A percentile compares a stretch with the other conserved stretches of the same genome.
These are phyloP conservation scores for Spatula versicolor DNA, from an alignment of 2,797 vertebrate genomes.

Conservation along the genomic window DNA sequence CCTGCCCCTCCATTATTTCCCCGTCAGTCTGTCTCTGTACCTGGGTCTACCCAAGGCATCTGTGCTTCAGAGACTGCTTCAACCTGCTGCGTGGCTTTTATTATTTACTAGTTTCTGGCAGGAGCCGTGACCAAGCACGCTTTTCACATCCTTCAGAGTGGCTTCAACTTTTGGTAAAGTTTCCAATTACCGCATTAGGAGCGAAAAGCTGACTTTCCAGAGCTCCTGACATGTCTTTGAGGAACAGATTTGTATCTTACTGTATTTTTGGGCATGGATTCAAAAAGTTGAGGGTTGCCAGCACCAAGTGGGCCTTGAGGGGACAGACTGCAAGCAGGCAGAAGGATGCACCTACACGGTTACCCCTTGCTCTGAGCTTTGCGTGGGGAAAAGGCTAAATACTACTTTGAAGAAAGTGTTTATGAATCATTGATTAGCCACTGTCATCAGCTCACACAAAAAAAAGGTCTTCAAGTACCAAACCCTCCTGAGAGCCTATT, in stretches of 20 bases:
- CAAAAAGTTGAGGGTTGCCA: neutral
- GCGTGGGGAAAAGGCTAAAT: neutral
- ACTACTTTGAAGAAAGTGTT: neutral
- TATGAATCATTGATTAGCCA: conserved; percentile 28
- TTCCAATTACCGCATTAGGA: neutral
- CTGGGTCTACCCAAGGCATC: neutral
- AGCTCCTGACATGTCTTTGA: neutral
- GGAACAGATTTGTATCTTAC: neutral
- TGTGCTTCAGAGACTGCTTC: neutral
- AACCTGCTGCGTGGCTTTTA: neutral
- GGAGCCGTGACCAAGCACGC: neutral
- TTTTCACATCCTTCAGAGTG: neutral
- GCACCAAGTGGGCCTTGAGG: rapidly evolving
- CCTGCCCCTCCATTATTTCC: conserved; percentile 10
- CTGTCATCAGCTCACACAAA: neutral
- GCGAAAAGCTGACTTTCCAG: neutral
- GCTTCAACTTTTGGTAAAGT: neutral
- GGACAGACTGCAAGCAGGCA: neutral
- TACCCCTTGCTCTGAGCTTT: neutral
- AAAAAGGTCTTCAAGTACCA: conserved; percentile 17
- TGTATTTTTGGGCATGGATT: neutral
- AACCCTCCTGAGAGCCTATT: neutral
- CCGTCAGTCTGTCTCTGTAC: neutral
- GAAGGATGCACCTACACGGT: neutral
- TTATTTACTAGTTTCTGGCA: neutral